Evolutionary conservation across 2,888 invertebrate species (phyloP), one percentile per base, ranked within the genome.

Genomic region (Drosophila basisetae): DNA sequence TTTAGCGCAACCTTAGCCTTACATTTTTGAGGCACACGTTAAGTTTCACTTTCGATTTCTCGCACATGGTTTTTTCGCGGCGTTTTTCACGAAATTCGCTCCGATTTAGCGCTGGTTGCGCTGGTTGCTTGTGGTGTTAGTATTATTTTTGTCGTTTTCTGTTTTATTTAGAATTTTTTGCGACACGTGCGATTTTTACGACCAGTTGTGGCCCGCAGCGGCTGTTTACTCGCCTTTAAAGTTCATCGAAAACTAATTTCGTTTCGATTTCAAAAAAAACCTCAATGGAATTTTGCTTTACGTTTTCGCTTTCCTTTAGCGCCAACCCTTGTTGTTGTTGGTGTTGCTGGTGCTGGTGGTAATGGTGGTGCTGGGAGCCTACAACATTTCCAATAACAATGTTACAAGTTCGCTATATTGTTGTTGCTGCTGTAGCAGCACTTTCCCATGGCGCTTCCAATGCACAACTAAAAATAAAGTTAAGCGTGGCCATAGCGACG

Each of bases 201-300:
- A 63, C 37, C 25, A 33, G 50, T 50, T 59, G 67, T 65, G 76
- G 66, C 69, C 78, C 76, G 81, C 78, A 76, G 67, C 72, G 78
- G 80, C 82, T 90, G 91, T 92, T 92, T 90, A 84, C 79, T 89
- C 88, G 91, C 89, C 83, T 89, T 91, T 91, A 86, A 92, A 92
- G 92, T 92, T 92, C 92, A 92, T 91, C 92, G 92, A 92, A 92
- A 92, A 92, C 92, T 92, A 92, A 92, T 92, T 92, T 91, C 85
- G 82, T 85, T 90, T 92, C 92, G 92, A 92, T 92, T 92, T 91
- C 83, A 83, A 83, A 80, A 81, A 87, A 91, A 89, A 82, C 81
- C 90, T 89, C 91, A 90, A 90, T 91, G 89, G 91, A 91, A 92
- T 84, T 89, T 83, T 72, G 80, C 87, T 76, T 87, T 89, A 87